A percentile compares a stretch with the other conserved stretches of the same genome.
These are phyloP conservation scores for Monoplex corrugatus DNA, from an alignment of 2,888 invertebrate genomes.

Conservation along the genomic window DNA sequence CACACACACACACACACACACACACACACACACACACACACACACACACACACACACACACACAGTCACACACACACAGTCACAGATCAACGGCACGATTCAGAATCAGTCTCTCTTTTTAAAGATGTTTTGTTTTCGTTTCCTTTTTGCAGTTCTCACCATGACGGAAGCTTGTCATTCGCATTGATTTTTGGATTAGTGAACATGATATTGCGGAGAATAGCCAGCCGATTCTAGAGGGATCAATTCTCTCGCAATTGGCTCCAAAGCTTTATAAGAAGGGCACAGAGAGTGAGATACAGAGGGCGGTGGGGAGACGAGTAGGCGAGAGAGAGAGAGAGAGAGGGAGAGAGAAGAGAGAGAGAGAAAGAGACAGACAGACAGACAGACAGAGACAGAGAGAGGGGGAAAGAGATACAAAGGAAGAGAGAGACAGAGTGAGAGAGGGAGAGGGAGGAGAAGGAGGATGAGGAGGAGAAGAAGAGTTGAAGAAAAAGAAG, in stretches of 20 bases:
- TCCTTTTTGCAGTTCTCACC: not conserved
- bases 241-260: not conserved
- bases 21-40: not conserved
- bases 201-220: not conserved
- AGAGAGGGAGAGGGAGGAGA: too few relatives aligned
- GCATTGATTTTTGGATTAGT: not conserved
- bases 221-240: not conserved
- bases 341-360: not conserved
- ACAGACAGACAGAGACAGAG: slow-evolving; percentile 4
- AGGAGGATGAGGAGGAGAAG: not conserved
- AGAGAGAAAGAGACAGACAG: not conserved
- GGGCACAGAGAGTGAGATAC: too few relatives aligned
- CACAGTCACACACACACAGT: too few relatives aligned
- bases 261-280: not conserved
- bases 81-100: too few relatives aligned
- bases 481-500: not conserved
- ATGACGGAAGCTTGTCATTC: not conserved
- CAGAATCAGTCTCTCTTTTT: not conserved
- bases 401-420: too few relatives aligned
- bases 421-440: too few relatives aligned
- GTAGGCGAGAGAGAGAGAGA: too few relatives aligned
- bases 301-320: too few relatives aligned
- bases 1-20: not conserved
- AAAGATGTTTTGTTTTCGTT: not conserved
- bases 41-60: too few relatives aligned